These are phyloP conservation scores for Idaea aversata DNA, from an alignment of 2,888 invertebrate species.

Conservation along the genomic window DNA sequence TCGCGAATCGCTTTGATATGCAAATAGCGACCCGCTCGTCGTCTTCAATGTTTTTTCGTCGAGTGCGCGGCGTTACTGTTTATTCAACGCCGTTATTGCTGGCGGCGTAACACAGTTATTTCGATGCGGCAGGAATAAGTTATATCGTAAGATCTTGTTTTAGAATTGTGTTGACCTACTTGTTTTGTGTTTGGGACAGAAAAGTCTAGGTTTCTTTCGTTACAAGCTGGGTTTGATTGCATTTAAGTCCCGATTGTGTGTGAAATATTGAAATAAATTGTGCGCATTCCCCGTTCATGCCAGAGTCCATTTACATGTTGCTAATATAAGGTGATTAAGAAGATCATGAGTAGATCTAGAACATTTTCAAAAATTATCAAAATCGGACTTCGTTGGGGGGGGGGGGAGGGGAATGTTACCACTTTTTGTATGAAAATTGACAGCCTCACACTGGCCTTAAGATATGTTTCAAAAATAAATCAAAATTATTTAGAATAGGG, in stretches of 20 bases:
- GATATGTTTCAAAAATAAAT: too few species aligned
- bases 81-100: conserved; percentile 27
- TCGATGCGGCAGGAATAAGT: conserved; percentile 20
- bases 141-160: conserved; percentile 8
- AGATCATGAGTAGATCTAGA: too few species aligned
- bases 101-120: conserved; percentile 18
- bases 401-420: too few species aligned
- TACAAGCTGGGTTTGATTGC: not conserved
- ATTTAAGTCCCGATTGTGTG: not conserved
- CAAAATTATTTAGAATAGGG: too few species aligned
- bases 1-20: conserved; percentile 31
- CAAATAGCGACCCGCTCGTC: conserved; percentile 23
- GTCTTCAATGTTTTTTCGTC: conserved; percentile 24
- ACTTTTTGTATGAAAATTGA: too few species aligned
- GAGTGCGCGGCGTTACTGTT: conserved; percentile 20
- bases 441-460: too few species aligned
- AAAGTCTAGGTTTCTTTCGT: not conserved
- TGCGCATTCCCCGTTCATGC: not conserved
- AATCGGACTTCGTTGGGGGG: too few species aligned
- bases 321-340: not conserved
- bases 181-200: not conserved
- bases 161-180: conserved; percentile 6
- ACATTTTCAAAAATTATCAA: not conserved
- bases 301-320: not conserved
- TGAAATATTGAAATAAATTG: too few species aligned